These are phyloP conservation scores for Cyclura pinguis DNA, from an alignment of 2,797 vertebrate genomes.

Conservation along the genomic window DNA sequence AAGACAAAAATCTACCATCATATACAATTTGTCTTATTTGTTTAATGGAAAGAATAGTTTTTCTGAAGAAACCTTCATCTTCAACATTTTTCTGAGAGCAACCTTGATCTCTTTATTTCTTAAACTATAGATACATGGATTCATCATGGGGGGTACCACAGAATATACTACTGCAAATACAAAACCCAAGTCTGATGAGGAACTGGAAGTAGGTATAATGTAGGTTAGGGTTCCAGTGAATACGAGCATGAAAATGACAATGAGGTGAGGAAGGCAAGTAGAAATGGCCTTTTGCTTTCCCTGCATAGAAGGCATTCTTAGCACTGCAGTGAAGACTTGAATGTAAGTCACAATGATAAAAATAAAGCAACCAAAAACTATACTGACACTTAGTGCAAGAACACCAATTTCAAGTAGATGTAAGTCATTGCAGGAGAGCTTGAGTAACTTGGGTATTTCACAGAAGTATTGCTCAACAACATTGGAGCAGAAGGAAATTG, in stretches of 20 bases:
- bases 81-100: not conserved
- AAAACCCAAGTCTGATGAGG: not conserved
- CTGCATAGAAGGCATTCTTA: not conserved
- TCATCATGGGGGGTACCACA: not conserved
- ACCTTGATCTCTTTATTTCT: not conserved
- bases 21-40: too few relatives aligned
- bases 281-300: constrained; percentile 20
- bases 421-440: not conserved
- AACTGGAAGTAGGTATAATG: not conserved
- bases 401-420: not conserved
- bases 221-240: not conserved
- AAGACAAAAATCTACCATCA: too few relatives aligned
- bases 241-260: not conserved
- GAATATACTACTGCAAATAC: not conserved
- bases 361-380: not conserved
- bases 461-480: constrained; percentile 18
- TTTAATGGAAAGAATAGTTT: not conserved
- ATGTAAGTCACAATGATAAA: constrained; percentile 12
- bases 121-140: too few relatives aligned
- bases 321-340: not conserved
- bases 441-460: constrained; percentile 20
- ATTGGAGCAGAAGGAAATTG: not conserved
- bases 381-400: not conserved
- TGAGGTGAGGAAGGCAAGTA: constrained; percentile 22
- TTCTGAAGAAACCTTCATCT: not conserved